Percentiles rank a stretch among this genome's conserved stretches.
Conservation (phyloP, 2,113 vertebrate species). For the Bostrychus sinensis region DNA sequence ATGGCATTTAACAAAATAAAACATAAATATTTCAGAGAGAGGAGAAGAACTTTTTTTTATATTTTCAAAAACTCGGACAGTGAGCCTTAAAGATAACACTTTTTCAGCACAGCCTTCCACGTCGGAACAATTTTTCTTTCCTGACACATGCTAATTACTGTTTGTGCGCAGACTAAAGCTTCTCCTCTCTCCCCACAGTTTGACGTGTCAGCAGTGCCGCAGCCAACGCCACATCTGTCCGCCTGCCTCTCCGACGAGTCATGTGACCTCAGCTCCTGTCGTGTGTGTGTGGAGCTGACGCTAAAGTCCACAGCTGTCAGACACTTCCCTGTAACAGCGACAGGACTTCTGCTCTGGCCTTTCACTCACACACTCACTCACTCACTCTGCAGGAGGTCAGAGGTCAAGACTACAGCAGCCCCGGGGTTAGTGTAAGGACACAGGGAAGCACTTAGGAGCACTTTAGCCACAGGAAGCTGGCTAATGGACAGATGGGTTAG, state of each 20-base stretch:
- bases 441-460: not conserved
- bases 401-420: not conserved
- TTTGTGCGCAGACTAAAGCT: not conserved
- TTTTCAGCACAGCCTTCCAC: not conserved
- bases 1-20: too few species aligned
- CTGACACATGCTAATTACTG: not conserved
- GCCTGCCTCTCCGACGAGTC: constrained; percentile 14
- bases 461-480: not conserved
- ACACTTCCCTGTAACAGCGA: not conserved
- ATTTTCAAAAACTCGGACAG: too few species aligned
- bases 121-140: not conserved
- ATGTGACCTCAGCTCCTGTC: constrained; percentile 19
- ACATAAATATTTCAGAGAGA: too few species aligned
- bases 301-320: constrained; percentile 1
- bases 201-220: constrained; percentile 42
- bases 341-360: not conserved
- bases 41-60: too few species aligned
- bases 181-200: constrained; percentile 3
- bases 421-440: fast-evolving
- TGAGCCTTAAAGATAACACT: too few species aligned
- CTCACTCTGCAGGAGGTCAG: constrained; percentile 1
- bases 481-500: not conserved
- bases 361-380: too few species aligned
- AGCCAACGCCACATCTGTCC: constrained; percentile 46
- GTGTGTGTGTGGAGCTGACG: constrained; percentile 16